Conservation (phyloP, 2,888 invertebrate species). For the Brachyptera risi region DNA sequence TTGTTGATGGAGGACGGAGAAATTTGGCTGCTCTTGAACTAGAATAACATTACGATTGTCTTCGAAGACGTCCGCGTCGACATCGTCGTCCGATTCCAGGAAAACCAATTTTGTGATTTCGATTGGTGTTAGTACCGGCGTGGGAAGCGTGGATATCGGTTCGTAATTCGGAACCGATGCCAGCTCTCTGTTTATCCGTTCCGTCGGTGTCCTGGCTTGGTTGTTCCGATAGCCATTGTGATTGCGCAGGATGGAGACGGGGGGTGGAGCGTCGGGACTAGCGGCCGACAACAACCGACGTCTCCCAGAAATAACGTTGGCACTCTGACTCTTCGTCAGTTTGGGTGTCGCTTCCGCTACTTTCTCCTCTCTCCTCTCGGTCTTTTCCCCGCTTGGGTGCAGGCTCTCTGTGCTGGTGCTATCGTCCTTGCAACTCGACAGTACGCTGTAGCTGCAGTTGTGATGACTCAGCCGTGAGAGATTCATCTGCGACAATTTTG, state of each 20-base stretch:
- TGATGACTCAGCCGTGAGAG: slow-evolving; percentile 57
- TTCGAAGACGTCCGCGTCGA: slow-evolving; percentile 37
- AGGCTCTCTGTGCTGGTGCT: slow-evolving; percentile 61
- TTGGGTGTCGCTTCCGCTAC: neutral
- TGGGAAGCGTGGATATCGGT: slow-evolving; percentile 54
- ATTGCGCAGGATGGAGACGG: neutral
- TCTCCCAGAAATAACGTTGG: slow-evolving; percentile 3
- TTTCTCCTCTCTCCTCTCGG: neutral
- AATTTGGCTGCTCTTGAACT: slow-evolving; percentile 38
- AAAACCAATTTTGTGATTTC: slow-evolving; percentile 66
- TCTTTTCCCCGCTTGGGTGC: slow-evolving; percentile 16
- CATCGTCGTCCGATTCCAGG: slow-evolving; percentile 64
- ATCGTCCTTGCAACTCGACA: slow-evolving; percentile 58
- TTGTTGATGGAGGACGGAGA: slow-evolving; percentile 50
- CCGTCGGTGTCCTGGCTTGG: slow-evolving; percentile 8
- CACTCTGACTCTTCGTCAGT: slow-evolving; percentile 9
- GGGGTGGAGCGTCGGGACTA: slow-evolving; percentile 1
- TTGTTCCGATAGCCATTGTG: slow-evolving; percentile 21
- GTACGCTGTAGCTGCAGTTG: slow-evolving; percentile 67
- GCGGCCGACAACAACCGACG: neutral
- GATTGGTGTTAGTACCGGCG: slow-evolving; percentile 62
- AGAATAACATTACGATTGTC: slow-evolving; percentile 36
- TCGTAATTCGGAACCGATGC: slow-evolving; percentile 72
- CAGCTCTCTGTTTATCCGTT: slow-evolving; percentile 57
- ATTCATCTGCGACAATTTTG: slow-evolving; percentile 67